These are phyloP conservation scores for Myotis yumanensis DNA, from an alignment of 2,113 vertebrate species.

Conservation along the genomic window DNA sequence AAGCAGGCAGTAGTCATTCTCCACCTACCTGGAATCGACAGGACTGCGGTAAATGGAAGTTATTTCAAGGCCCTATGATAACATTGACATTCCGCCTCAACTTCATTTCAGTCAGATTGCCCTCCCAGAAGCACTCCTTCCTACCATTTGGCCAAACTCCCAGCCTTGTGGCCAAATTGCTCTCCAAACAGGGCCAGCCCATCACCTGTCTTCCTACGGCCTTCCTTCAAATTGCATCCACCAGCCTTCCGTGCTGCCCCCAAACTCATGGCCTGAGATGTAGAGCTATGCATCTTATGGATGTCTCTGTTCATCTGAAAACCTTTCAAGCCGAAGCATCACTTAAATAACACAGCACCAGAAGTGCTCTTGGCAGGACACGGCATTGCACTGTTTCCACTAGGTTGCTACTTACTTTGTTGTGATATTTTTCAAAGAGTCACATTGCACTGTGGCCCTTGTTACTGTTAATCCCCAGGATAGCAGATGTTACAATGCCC, in stretches of 20 bases:
- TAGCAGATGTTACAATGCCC: neutral
- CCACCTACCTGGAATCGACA: slow-evolving; percentile 12
- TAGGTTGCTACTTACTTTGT: neutral
- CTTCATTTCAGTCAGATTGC: neutral
- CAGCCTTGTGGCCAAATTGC: neutral
- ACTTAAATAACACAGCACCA: neutral
- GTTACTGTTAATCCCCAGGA: neutral
- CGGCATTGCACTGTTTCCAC: neutral
- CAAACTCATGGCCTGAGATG: neutral
- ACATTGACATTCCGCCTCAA: neutral
- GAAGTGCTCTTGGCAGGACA: neutral
- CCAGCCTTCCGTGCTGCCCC: neutral
- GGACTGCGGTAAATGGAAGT: neutral
- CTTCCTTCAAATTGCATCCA: neutral
- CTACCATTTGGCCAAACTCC: neutral
- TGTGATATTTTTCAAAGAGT: neutral
- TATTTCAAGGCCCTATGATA: neutral
- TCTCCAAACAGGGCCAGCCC: neutral
- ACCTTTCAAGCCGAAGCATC: neutral
- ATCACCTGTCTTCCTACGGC: neutral
- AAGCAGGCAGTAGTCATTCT: neutral
- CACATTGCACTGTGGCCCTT: neutral
- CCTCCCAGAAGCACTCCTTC: neutral
- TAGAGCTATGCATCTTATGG: neutral
- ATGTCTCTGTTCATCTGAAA: neutral